These are phyloP conservation scores for Eclectus roratus DNA, from an alignment of 2,113 vertebrate species.

Conservation along the genomic window DNA sequence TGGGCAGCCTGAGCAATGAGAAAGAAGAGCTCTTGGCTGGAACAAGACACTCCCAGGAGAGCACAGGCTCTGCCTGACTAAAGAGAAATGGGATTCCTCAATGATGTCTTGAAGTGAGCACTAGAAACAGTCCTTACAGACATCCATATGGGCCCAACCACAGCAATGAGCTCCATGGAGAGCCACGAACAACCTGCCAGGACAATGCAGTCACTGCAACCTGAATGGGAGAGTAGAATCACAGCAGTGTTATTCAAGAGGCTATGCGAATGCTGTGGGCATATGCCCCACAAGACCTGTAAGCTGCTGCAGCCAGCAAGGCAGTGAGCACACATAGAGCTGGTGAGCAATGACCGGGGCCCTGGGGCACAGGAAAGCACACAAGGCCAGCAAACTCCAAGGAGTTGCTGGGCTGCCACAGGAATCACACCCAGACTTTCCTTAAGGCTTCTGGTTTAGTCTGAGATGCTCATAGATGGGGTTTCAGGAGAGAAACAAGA, in stretches of 20 bases:
- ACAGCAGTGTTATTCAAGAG: neutral
- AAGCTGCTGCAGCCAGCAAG: neutral
- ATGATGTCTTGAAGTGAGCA: neutral
- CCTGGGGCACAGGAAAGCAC: neutral
- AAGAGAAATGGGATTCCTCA: neutral
- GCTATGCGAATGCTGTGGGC: neutral
- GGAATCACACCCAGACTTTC: neutral
- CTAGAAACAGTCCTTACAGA: neutral
- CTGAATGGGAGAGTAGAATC: neutral
- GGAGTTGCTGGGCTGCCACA: neutral
- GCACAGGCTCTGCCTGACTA: neutral
- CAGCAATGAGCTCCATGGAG: neutral
- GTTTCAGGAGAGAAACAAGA: neutral
- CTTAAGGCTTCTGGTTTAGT: neutral
- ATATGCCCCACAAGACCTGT: neutral
- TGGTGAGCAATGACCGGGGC: neutral
- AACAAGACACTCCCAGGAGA: neutral
- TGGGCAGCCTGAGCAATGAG: neutral
- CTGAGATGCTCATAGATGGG: neutral
- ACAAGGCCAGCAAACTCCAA: neutral
- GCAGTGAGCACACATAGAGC: neutral
- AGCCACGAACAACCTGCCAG: neutral
- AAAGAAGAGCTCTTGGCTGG: neutral
- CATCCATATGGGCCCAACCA: neutral
- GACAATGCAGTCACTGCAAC: neutral